Base-by-base conservation (phyloP, 2,797 vertebrate species). In the Luscinia megarhynchos region DNA sequence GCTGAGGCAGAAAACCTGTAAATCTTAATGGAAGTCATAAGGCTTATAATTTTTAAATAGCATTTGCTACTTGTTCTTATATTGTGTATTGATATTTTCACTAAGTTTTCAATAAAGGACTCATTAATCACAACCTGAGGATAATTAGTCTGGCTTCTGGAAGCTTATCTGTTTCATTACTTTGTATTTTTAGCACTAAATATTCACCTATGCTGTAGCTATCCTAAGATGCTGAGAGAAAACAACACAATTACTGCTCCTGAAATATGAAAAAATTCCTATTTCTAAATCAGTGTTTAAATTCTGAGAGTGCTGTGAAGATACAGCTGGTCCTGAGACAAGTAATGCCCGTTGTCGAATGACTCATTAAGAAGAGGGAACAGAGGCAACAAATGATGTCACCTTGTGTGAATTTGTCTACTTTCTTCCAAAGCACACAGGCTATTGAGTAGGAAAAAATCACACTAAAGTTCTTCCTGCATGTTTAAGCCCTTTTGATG, bases 1-100 rank as follows among this genome's bases (percentile, higher is more conserved):
- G 36, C 16, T 62, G 79, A 93, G 61, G 70, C 78, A 95, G 53
- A 89, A 94, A 89, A 89, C 78, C 73, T 70, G 34, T 36, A 93
- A 84, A 76, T 83, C 48, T 38, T 73, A 53, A 76, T 22, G 51
- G 45, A 79, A 84, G 27, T 82, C 68, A 55, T 15, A 66, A 83
- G 84, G 77, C 41, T 72, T 66, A 41, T 17, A 24, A 55, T 77
- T 91, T 93, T 87, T 74, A 91, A 92, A 91, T 67, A 75, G 80
- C 51, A 76, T 57, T 87, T 94, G 26, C 78, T 87, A 22, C 53
- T 91, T 66, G 64, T 68, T 93, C 59, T 77, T 83, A 38, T 40
- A 89, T 14, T 64, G 41, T n/a, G 38, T 54, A 85, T 53, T 66
- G 87, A 54, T 75, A 70, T 77, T 91, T 92, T 77, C 61, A 85